Conservation (phyloP, 1,140 invertebrate species). For the Drosophila novamexicana region DNA sequence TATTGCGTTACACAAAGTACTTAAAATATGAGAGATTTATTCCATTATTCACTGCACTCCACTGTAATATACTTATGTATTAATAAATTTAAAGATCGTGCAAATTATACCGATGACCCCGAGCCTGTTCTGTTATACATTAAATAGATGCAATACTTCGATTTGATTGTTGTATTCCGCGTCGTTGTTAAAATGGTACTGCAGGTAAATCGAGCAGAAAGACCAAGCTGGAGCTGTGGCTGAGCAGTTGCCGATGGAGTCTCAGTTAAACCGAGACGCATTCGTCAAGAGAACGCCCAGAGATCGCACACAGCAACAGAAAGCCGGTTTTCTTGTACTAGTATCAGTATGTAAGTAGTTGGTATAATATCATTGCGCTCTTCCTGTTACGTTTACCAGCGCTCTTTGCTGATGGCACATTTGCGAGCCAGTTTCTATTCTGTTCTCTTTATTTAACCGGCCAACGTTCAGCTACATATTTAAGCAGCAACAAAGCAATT, state of each 20-base stretch:
- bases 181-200: slow-evolving; percentile 73
- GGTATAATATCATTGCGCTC: slow-evolving; percentile 19
- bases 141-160: slow-evolving; percentile 21
- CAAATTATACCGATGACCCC: slow-evolving; percentile 25
- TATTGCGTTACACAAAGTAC: not conserved
- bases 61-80: slow-evolving; percentile 16
- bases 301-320: slow-evolving; percentile 30
- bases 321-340: slow-evolving; percentile 65
- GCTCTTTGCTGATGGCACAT: slow-evolving; percentile 30
- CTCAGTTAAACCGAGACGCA: slow-evolving; percentile 56
- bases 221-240: slow-evolving; percentile 44
- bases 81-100: slow-evolving; percentile 19
- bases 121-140: slow-evolving; percentile 24
- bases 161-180: slow-evolving; percentile 61
- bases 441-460: slow-evolving; percentile 30
- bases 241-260: slow-evolving; percentile 33
- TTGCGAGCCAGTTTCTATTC: slow-evolving; percentile 23
- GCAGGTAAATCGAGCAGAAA: slow-evolving; percentile 78
- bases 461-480: slow-evolving; percentile 7
- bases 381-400: slow-evolving; percentile 20
- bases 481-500: not conserved
- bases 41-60: slow-evolving; percentile 18
- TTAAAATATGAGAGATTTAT: not conserved
- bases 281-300: slow-evolving; percentile 34
- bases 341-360: slow-evolving; percentile 3